Conservation (phyloP, 2,113 vertebrate genomes). For the Oophaga pumilio region DNA sequence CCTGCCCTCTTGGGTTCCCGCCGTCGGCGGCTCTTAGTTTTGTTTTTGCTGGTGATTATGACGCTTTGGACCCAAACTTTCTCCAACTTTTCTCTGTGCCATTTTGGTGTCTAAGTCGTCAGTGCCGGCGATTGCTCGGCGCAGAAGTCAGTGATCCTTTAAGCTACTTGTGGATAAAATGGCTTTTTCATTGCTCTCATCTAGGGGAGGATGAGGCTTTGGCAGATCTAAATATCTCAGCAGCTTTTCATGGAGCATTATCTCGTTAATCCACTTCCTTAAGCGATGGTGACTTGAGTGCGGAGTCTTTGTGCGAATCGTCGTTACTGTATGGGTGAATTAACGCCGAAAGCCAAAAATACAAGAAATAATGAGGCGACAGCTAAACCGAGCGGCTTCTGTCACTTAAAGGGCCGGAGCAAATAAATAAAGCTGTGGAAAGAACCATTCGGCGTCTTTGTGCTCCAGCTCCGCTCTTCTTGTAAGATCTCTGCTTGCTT, state of each 20-base stretch:
- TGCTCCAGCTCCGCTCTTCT: not conserved
- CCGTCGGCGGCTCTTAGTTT: too few species aligned
- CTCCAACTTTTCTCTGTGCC: too few species aligned
- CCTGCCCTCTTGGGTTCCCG: too few species aligned
- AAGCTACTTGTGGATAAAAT: slow-evolving; percentile 35
- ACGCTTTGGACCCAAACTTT: too few species aligned
- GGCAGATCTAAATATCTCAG: slow-evolving; percentile 3
- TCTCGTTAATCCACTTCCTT: slow-evolving; percentile 19
- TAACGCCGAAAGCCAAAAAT: not conserved
- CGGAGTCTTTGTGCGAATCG: not conserved
- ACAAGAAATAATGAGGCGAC: not conserved
- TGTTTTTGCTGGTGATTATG: too few species aligned
- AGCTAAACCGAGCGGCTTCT: not conserved
- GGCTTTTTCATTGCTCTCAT: slow-evolving; percentile 14
- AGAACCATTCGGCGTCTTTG: not conserved
- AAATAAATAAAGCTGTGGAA: too few species aligned
- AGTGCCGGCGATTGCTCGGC: not conserved
- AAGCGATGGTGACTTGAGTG: not conserved
- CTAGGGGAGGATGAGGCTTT: not conserved
- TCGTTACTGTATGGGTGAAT: not conserved
- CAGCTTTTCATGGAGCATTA: slow-evolving; percentile 1
- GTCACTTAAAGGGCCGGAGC: not conserved
- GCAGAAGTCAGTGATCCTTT: slow-evolving; percentile 18
- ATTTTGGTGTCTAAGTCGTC: not conserved
- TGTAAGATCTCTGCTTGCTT: not conserved